Evolutionary conservation across 2,888 invertebrate genomes (phyloP).

Genomic region (Cerastis rubricosa): DNA sequence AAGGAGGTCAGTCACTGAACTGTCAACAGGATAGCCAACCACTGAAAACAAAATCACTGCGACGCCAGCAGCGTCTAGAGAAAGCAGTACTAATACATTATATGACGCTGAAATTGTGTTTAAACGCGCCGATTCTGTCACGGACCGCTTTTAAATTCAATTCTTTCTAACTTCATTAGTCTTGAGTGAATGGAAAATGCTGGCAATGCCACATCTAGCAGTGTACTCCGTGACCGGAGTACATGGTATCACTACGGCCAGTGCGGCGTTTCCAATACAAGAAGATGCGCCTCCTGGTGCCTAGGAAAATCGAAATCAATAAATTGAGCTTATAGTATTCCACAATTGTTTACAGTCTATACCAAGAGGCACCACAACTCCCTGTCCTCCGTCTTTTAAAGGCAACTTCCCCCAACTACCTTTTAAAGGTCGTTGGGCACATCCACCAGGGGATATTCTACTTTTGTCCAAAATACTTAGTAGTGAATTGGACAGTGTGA

Average conservation of each 20-base stretch:
- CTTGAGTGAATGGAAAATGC: background rate
- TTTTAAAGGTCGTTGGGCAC: background rate
- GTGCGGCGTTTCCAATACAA: background rate
- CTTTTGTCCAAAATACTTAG: conserved; percentile 12
- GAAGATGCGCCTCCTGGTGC: background rate
- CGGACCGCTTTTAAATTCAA: background rate
- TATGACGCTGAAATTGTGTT: background rate
- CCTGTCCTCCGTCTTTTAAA: background rate
- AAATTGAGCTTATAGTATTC: background rate
- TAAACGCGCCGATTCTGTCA: background rate
- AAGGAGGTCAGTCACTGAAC: background rate
- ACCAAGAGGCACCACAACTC: background rate
- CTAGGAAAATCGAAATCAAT: background rate
- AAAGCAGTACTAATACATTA: background rate
- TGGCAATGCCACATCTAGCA: background rate
- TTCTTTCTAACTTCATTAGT: background rate
- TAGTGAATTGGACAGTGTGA: conserved; percentile 18
- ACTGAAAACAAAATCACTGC: background rate
- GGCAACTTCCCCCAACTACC: background rate
- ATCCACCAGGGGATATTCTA: background rate
- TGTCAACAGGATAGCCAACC: background rate
- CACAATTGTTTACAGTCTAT: background rate
- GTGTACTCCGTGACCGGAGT: background rate
- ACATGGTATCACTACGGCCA: background rate
- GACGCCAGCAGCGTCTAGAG: background rate